These are phyloP conservation scores for Zaprionus obscuricornis DNA, from an alignment of 2,888 invertebrate genomes.

Conservation along the genomic window DNA sequence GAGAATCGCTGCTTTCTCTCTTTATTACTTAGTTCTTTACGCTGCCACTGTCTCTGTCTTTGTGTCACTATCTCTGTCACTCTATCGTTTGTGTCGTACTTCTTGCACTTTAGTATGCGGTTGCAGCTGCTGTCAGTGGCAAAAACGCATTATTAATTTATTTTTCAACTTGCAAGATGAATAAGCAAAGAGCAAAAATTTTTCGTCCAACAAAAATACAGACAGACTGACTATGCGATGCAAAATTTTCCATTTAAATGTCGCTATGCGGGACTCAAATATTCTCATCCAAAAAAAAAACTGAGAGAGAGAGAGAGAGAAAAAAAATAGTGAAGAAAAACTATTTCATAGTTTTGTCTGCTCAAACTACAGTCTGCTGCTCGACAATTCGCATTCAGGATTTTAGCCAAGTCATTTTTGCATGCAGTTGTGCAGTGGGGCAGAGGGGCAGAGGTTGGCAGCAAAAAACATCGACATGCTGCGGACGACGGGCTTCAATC, in stretches of 20 bases:
- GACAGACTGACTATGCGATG: constrained; percentile 44
- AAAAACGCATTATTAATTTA: constrained; percentile 78
- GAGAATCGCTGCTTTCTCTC: no score
- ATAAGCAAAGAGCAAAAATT: constrained; percentile 76
- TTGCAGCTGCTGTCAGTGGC: constrained; percentile 76
- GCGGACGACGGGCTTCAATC: constrained; percentile 61
- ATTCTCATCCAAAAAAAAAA: no score
- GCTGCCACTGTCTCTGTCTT: background rate
- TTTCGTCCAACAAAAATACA: no score
- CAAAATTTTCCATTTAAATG: constrained; percentile 66
- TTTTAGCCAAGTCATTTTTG: constrained; percentile 66
- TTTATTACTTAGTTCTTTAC: constrained; percentile 17
- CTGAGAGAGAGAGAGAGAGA: no score
- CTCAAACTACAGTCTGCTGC: no score
- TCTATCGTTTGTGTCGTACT: constrained; percentile 3
- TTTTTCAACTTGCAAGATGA: constrained; percentile 77
- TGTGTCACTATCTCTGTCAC: background rate
- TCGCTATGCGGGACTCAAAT: no score
- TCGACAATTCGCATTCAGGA: constrained; percentile 3
- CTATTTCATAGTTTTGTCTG: no score
- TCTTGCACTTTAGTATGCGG: constrained; percentile 47
- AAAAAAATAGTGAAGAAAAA: no score
- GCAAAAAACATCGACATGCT: constrained; percentile 47
- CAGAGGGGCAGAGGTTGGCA: constrained; percentile 48
- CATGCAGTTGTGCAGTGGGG: constrained; percentile 55